phyloP scores from a whole-genome alignment of 2,113 vertebrate species.

The Phaetusa simplex region DNA sequence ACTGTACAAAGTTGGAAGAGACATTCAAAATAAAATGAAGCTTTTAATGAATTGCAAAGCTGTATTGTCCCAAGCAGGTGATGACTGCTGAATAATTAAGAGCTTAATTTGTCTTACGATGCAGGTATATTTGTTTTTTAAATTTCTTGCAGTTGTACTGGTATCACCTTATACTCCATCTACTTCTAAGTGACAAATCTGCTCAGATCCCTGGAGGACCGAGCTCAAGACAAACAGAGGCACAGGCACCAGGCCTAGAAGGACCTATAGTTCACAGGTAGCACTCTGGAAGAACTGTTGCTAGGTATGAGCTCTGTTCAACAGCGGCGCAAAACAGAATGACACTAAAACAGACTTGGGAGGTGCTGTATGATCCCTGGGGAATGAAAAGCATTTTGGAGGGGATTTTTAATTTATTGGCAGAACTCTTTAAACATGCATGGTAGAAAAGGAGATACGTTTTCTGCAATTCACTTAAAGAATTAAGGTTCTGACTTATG shows the following conservation, averaged over 20 bases:
- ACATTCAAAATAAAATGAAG: neutral
- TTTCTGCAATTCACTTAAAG: neutral
- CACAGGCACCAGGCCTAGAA: neutral
- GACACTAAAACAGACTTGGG: neutral
- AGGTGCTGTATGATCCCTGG: neutral
- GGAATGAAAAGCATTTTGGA: neutral
- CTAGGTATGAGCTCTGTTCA: neutral
- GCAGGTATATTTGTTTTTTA: neutral
- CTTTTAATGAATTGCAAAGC: neutral
- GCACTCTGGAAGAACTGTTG: neutral
- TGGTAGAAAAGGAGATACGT: neutral
- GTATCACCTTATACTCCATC: neutral
- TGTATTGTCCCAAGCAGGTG: neutral
- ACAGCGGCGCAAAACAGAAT: neutral
- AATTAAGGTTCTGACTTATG: neutral
- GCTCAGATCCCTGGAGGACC: neutral
- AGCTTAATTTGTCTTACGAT: neutral
- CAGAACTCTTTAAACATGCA: neutral
- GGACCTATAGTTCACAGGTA: neutral
- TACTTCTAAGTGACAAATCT: neutral
- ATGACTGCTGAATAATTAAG: neutral
- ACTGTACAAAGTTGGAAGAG: neutral
- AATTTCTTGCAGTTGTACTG: neutral
- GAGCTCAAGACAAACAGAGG: neutral
- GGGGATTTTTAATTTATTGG: neutral